A percentile compares a stretch with the other conserved stretches of the same genome.
Evolutionary conservation across 2,113 vertebrate genomes (phyloP).

Genomic region (Panthera uncia): DNA sequence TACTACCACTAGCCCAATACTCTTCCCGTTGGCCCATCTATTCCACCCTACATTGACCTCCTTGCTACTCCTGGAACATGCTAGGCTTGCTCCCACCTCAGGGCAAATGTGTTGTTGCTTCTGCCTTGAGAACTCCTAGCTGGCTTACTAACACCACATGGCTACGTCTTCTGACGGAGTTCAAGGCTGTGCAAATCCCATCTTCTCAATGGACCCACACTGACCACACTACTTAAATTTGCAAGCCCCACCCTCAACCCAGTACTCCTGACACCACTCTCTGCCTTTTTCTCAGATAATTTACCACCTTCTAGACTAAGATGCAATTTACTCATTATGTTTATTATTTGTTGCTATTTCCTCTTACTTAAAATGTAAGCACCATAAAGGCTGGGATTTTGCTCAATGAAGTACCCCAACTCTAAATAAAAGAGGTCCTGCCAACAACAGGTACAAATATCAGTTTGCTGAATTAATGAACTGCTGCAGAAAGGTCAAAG

Average conservation of each 20-base stretch:
- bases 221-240: background rate
- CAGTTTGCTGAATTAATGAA: slow-evolving; percentile 1
- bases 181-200: background rate
- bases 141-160: background rate
- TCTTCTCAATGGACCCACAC: background rate
- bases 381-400: background rate
- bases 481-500: background rate
- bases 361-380: background rate
- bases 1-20: background rate
- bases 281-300: background rate
- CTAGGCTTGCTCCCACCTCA: background rate
- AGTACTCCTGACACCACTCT: background rate
- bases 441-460: background rate
- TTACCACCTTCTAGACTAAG: background rate
- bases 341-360: background rate
- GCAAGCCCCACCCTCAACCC: background rate
- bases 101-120: background rate
- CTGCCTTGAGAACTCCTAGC: background rate
- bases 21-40: background rate
- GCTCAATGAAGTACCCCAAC: background rate
- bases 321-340: background rate
- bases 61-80: background rate
- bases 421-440: background rate
- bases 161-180: background rate
- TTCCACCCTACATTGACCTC: background rate